Evolutionary conservation across 2,888 invertebrate species (phyloP), one percentile per base, ranked within the genome.

Genomic region (Leucania comma): DNA sequence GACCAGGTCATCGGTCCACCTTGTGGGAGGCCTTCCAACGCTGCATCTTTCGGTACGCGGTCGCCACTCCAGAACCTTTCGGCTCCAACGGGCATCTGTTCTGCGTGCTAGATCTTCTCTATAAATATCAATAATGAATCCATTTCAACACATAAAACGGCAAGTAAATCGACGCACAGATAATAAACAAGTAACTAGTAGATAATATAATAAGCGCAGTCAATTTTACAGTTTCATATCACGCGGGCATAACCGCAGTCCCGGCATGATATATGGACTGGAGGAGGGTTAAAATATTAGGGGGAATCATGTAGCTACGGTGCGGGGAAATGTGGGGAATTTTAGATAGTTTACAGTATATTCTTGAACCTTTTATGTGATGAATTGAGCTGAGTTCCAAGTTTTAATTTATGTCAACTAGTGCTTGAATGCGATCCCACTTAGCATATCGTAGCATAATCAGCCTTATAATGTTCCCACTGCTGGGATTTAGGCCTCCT

Each of bases 221-320:
- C 68, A 80, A 87, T 85, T 86, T 81, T 75, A 73, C 70, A 78
- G 63, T 68, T 65, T 65, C 83, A 78, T 81, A 82, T 80, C 82
- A 79, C n/a, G 24, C 20, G 14, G 63, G 57, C 65, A 42, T 73
- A 69, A 73, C 78, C 79, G 58, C 76, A 75, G 48, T 12, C 66
- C 57, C 60, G 65, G 63, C 59, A 65, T 87, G 87, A 87, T 85
- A 71, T 80, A 86, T 85, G 75, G 83, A 72, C 66, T 57, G 20
- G 51, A 48, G 35, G 75, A 53, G 67, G 66, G 74, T 81, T 81
- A 59, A 85, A 77, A 85, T 80, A 78, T 80, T 70, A 68, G 62
- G 1, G 32, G 46, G 42, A 35, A 61, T 77, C 59, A 53, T 42
- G 67, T 53, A 59, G 54, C 46, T 54, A 26, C 61, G 46, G 26